phyloP scores from a whole-genome alignment of 2,797 vertebrate genomes.

The Gobionotothen gibberifrons region DNA sequence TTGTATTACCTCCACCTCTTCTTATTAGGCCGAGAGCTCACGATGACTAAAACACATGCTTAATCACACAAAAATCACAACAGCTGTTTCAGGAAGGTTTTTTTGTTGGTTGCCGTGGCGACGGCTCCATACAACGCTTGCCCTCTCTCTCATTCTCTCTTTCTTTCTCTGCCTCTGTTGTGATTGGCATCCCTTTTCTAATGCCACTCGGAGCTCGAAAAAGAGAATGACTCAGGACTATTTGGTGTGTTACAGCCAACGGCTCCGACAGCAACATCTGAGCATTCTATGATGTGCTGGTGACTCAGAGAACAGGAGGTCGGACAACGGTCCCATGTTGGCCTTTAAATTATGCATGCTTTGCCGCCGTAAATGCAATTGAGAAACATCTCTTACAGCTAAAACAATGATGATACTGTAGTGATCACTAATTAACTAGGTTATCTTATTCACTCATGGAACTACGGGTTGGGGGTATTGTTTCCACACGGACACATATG shows the following conservation, averaged over 20 bases:
- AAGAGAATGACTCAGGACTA: constrained; percentile 75
- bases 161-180: constrained; percentile 25
- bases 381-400: not conserved
- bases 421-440: no score
- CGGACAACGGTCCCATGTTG: not conserved
- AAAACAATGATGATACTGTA: not conserved
- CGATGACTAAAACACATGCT: constrained; percentile 77
- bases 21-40: constrained; percentile 56
- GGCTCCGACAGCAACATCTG: constrained; percentile 56
- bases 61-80: constrained; percentile 74
- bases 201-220: constrained; percentile 62
- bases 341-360: constrained; percentile 13
- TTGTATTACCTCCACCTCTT: constrained; percentile 41
- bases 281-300: constrained; percentile 45
- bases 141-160: constrained; percentile 21
- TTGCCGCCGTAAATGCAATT: not conserved
- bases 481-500: no score
- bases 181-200: constrained; percentile 64
- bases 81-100: constrained; percentile 72
- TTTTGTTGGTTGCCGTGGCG: constrained; percentile 73
- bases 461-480: no score
- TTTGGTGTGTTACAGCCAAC: constrained; percentile 61
- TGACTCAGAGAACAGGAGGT: constrained; percentile 43
- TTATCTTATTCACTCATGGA: no score
- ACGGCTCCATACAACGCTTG: constrained; percentile 58